Conservation (phyloP, 2,888 invertebrate species). For the Ectemnius continuus region DNA sequence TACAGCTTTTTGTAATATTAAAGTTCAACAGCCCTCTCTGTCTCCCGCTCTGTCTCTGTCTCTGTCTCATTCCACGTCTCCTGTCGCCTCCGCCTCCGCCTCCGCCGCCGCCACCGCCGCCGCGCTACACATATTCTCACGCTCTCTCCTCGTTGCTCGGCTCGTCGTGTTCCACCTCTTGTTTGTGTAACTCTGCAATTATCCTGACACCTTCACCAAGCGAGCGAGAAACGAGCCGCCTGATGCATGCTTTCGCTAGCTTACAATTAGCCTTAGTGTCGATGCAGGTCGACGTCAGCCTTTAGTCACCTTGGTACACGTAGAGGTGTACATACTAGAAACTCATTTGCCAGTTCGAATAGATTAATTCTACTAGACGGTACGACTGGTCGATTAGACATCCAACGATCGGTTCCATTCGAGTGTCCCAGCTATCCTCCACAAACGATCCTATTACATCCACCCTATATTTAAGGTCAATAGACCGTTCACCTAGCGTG, state of each 20-base stretch:
- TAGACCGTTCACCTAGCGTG: background rate
- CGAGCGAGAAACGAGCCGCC: conserved; percentile 25
- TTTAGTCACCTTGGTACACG: no score
- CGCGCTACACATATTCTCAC: conserved; percentile 48
- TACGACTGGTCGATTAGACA: no score
- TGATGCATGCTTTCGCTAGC: background rate
- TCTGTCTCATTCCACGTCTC: conserved; percentile 8
- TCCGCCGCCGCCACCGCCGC: conserved; percentile 20
- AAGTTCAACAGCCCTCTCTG: conserved; percentile 62
- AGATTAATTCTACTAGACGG: no score
- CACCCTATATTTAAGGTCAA: background rate
- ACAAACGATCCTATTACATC: no score
- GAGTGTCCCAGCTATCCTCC: no score
- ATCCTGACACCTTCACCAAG: conserved; percentile 31
- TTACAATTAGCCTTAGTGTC: no score
- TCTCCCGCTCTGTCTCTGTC: conserved; percentile 20
- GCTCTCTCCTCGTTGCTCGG: conserved; percentile 15
- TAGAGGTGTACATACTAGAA: no score
- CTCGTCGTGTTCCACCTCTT: conserved; percentile 28
- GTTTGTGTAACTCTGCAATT: conserved; percentile 47
- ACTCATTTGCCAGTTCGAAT: no score
- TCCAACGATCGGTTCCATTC: no score
- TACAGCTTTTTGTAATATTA: conserved; percentile 74
- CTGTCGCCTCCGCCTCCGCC: conserved; percentile 6
- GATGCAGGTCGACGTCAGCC: no score